Evolutionary conservation across 2,888 invertebrate species (phyloP).

Genomic region (Synergus itoensis): DNA sequence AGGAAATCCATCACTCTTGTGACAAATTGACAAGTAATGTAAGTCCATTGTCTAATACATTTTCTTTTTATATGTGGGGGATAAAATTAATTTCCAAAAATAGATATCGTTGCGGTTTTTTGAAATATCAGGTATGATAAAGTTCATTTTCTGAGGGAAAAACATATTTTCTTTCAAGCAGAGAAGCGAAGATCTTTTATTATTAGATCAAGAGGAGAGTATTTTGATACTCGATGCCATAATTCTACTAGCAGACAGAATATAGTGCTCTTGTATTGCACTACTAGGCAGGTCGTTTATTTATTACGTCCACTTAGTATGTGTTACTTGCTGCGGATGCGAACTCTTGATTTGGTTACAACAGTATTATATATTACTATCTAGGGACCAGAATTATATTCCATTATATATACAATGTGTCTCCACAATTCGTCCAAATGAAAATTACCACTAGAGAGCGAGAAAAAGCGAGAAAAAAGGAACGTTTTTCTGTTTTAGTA

Average conservation of each 20-base stretch:
- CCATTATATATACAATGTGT: neutral
- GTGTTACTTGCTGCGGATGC: constrained; percentile 2
- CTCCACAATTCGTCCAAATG: neutral
- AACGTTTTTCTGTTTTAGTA: too few relatives aligned
- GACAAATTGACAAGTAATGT: neutral
- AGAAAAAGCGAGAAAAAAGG: neutral
- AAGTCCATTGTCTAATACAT: too few relatives aligned
- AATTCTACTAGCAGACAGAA: neutral
- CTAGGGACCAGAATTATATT: neutral
- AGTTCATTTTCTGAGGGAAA: too few relatives aligned
- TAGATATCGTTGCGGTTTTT: too few relatives aligned
- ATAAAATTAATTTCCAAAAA: too few relatives aligned
- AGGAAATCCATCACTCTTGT: neutral
- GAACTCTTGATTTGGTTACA: constrained; percentile 4
- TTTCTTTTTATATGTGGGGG: too few relatives aligned
- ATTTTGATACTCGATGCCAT: neutral
- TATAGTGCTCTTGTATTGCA: neutral
- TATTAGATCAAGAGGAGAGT: too few relatives aligned
- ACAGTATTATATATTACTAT: neutral
- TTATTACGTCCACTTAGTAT: constrained; percentile 1
- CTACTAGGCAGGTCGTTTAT: neutral
- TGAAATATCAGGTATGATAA: too few relatives aligned
- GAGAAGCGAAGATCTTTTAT: too few relatives aligned
- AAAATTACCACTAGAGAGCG: neutral
- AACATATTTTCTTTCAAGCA: too few relatives aligned